A percentile compares a stretch with the other conserved stretches of the same genome.
These are phyloP conservation scores for Spialia ferax DNA, from an alignment of 2,888 invertebrate species.

Conservation along the genomic window DNA sequence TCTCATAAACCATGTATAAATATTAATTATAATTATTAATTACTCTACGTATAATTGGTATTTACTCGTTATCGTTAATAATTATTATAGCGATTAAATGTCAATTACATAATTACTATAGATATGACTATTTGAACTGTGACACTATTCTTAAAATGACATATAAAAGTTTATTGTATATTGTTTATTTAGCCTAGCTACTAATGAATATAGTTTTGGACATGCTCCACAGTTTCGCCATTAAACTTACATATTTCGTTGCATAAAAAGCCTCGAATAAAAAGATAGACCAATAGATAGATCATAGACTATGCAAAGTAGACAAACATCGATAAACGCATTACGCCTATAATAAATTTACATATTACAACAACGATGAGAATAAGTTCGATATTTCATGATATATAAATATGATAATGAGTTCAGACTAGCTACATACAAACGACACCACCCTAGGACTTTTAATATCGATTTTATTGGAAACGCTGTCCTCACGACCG, in stretches of 20 bases:
- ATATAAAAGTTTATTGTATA: conserved; percentile 22
- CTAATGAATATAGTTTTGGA: conserved; percentile 25
- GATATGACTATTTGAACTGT: conserved; percentile 28
- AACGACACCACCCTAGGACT: conserved; percentile 14
- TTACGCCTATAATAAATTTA: conserved; percentile 42
- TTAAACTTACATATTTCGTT: conserved; percentile 62
- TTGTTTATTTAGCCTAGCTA: conserved; percentile 29
- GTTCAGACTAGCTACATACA: conserved; percentile 27
- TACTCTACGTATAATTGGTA: conserved; percentile 19
- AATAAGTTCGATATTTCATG: conserved; percentile 46
- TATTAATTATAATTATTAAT: conserved; percentile 31
- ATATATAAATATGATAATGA: conserved; percentile 30
- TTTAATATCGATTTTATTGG: conserved; percentile 6
- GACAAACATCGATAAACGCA: conserved; percentile 51
- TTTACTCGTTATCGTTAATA: conserved; percentile 10
- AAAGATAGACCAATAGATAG: conserved; percentile 39
- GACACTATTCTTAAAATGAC: conserved; percentile 18
- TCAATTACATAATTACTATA: conserved; percentile 28
- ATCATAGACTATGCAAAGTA: conserved; percentile 49
- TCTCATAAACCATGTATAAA: conserved; percentile 29
- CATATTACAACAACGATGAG: conserved; percentile 56
- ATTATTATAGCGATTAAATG: conserved; percentile 12
- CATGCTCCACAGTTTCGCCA: conserved; percentile 28
- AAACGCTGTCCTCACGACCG: background rate
- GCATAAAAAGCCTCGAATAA: conserved; percentile 67